These are phyloP conservation scores for Agrotis segetum DNA, from an alignment of 2,888 invertebrate species.

Conservation along the genomic window DNA sequence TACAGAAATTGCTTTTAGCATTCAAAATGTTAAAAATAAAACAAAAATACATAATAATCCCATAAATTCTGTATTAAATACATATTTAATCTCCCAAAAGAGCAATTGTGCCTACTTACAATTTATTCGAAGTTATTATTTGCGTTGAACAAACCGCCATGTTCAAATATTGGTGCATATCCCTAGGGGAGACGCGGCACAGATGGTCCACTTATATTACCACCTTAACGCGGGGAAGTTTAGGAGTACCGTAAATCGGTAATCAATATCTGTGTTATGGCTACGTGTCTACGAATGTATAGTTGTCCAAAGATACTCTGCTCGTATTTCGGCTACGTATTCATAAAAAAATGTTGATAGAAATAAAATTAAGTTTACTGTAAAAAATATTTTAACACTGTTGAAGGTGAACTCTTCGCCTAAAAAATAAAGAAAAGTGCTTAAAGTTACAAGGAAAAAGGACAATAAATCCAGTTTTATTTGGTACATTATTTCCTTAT, in stretches of 20 bases:
- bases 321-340: no score
- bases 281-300: slow-evolving; percentile 19
- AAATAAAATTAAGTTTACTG: background rate
- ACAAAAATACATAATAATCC: slow-evolving; percentile 41
- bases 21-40: slow-evolving; percentile 25
- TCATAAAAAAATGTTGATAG: no score
- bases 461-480: background rate
- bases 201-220: slow-evolving; percentile 87
- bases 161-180: slow-evolving; percentile 67
- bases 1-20: background rate
- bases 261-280: slow-evolving; percentile 77
- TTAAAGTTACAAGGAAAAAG: slow-evolving; percentile 7
- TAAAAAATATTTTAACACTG: background rate
- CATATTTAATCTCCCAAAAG: slow-evolving; percentile 58
- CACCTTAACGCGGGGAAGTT: slow-evolving; percentile 78
- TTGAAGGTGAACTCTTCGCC: background rate
- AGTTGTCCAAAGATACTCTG: background rate
- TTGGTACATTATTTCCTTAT: background rate
- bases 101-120: slow-evolving; percentile 59
- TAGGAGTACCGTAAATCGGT: slow-evolving; percentile 77
- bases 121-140: slow-evolving; percentile 64
- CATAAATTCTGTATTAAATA: slow-evolving; percentile 57
- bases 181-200: slow-evolving; percentile 78
- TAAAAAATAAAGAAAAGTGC: background rate
- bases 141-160: slow-evolving; percentile 61